A percentile compares a stretch with the other conserved stretches of the same genome.
Evolutionary conservation across 2,888 invertebrate genomes (phyloP).

Genomic region (Omphaloscelis lunosa): DNA sequence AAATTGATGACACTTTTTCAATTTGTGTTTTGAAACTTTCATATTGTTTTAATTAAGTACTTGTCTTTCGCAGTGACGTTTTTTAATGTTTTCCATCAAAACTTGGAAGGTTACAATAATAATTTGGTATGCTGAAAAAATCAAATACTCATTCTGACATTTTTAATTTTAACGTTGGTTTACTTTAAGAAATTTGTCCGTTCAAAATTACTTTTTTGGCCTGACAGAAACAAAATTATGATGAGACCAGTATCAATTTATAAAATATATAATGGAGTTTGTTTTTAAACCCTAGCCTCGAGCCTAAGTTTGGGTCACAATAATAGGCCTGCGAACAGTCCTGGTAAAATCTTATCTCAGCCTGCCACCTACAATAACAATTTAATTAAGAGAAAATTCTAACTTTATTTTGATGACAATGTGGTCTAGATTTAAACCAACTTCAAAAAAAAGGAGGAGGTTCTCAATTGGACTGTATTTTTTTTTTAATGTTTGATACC

Average conservation of each 20-base stretch:
- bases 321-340: slow-evolving; percentile 3
- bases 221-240: neutral
- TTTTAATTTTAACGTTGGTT: neutral
- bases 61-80: neutral
- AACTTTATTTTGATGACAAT: too few relatives aligned
- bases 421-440: too few relatives aligned
- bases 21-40: neutral
- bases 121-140: neutral
- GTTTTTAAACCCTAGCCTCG: neutral
- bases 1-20: neutral
- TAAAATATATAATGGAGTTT: slow-evolving; percentile 26
- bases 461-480: too few relatives aligned
- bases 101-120: neutral
- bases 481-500: too few relatives aligned
- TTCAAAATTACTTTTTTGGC: neutral
- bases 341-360: slow-evolving; percentile 21
- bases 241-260: slow-evolving; percentile 6
- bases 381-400: neutral
- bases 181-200: neutral
- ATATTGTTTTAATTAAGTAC: neutral
- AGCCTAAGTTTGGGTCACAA: slow-evolving; percentile 1
- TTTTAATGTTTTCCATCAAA: neutral
- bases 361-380: slow-evolving; percentile 5
- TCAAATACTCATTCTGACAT: neutral
- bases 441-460: too few relatives aligned